Evolutionary conservation across 2,888 invertebrate genomes (phyloP), one percentile per base, ranked within the genome.

Genomic region (Salticus scenicus): DNA sequence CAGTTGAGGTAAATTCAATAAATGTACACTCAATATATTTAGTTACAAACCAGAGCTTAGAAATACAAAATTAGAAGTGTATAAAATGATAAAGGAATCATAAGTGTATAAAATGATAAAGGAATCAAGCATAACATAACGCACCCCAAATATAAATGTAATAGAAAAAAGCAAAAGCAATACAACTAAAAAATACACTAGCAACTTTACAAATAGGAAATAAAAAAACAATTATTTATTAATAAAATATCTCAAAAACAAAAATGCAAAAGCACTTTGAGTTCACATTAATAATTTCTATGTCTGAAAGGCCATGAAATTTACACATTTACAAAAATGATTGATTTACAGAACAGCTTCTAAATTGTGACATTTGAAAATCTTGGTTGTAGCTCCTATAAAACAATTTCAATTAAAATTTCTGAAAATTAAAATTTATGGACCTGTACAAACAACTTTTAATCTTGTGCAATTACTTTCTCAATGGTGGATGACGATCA

Each of bases 401-500:
- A 80, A 73, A 80, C 37, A 73, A 47, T 70, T 74, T 63, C n/a
- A 74, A 67, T 57, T 42, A 78, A 28, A 71, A 71, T 37, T 57
- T 57, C 17, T 57, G 57, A 14, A 67, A 66, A 78, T 63, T 78
- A 71, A 72, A 81, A 69, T 69, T 31, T 72, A 51, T 14, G 63
- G 63, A 33, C 67, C 72, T 67, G 47, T 66, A 51, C 66, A 72
- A 72, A 72, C 27, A 28, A 27, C 14, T 31, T 17, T 66, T 66
- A 1, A 57, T 66, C 30, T 14, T 57, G 24, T 20, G 30, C 37
- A 64, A 17, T 72, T 37, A 76, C 41, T 83, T 83, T 41, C 70
- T 81, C 30, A 70, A 57, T 69, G 74, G 75, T 27, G 74, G 81
- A n/a, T 63, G 75, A 28, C 75, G 67, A 42, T 75, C 75, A 12